A percentile compares a stretch with the other conserved stretches of the same genome.
phyloP scores from a whole-genome alignment of 1,140 invertebrate species.

The Drosophila tristis region DNA sequence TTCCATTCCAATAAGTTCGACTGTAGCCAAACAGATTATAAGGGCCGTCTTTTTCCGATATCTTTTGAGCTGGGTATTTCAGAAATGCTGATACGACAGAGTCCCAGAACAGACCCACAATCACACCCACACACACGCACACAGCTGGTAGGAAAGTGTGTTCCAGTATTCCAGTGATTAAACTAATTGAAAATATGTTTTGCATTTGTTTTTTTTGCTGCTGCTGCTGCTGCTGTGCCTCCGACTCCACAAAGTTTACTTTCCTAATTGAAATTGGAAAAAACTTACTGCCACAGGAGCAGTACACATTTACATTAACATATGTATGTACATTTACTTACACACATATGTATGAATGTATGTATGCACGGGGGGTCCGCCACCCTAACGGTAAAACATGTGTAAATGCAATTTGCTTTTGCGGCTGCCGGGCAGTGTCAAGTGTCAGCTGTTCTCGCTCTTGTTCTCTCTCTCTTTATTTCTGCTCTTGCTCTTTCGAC shows the following conservation, averaged over 20 bases:
- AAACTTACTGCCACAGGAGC: conserved; percentile 7
- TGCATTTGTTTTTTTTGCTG: conserved; percentile 6
- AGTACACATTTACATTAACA: conserved; percentile 4
- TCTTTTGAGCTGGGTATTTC: conserved; percentile 7
- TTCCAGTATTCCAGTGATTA: conserved; percentile 24
- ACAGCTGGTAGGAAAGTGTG: background rate
- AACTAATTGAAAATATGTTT: conserved; percentile 59
- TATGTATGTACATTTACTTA: conserved; percentile 5
- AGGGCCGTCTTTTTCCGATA: conserved; percentile 5
- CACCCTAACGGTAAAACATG: conserved; percentile 52
- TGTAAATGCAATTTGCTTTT: conserved; percentile 59
- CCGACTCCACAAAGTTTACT: background rate
- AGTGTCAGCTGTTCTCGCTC: conserved; percentile 64
- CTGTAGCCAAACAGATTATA: background rate
- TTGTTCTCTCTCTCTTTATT: conserved; percentile 11
- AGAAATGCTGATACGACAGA: conserved; percentile 4
- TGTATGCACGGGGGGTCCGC: conserved; percentile 1
- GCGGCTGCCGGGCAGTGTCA: conserved; percentile 34
- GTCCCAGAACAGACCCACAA: background rate
- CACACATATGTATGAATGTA: background rate
- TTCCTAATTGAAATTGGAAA: conserved; percentile 41
- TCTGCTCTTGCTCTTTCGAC: background rate
- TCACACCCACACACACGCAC: background rate
- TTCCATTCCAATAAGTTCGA: background rate
- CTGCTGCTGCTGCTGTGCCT: conserved; percentile 17